These are phyloP conservation scores for Phoxinus dragarum DNA, from an alignment of 2,797 vertebrate species.

Conservation along the genomic window DNA sequence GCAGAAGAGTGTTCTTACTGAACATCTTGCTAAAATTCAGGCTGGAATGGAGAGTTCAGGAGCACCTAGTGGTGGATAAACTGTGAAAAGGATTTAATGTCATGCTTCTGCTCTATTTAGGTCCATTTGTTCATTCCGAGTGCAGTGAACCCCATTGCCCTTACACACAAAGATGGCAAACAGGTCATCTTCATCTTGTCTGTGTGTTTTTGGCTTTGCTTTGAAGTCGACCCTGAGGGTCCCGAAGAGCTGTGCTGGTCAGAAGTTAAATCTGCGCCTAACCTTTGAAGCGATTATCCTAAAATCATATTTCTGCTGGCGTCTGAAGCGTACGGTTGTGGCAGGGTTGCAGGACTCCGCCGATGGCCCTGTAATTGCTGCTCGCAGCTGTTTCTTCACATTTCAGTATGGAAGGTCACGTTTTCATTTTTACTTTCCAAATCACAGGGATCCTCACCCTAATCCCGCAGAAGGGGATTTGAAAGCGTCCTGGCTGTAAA, in stretches of 20 bases:
- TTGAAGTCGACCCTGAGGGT: not conserved
- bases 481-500: constrained; percentile 2
- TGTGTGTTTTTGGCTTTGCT: not conserved
- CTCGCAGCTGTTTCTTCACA: constrained; percentile 15
- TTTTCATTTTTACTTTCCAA: constrained; percentile 18
- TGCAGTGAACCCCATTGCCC: not conserved
- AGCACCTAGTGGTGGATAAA: not conserved
- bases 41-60: not conserved
- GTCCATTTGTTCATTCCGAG: not conserved
- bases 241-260: not conserved
- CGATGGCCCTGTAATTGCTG: not conserved
- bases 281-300: constrained; percentile 20
- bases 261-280: constrained; percentile 23
- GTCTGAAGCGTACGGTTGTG: not conserved
- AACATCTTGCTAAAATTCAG: not conserved
- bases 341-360: not conserved
- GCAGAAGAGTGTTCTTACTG: not conserved
- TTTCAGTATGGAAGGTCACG: constrained; percentile 18
- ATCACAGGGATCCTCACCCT: constrained; percentile 19
- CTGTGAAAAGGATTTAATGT: not conserved
- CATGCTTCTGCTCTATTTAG: not conserved
- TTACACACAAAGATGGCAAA: not conserved
- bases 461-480: constrained; percentile 23
- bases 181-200: constrained; percentile 2
- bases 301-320: constrained; percentile 17